Evolutionary conservation across 2,888 invertebrate genomes (phyloP).

Genomic region (Phyllotreta striolata): DNA sequence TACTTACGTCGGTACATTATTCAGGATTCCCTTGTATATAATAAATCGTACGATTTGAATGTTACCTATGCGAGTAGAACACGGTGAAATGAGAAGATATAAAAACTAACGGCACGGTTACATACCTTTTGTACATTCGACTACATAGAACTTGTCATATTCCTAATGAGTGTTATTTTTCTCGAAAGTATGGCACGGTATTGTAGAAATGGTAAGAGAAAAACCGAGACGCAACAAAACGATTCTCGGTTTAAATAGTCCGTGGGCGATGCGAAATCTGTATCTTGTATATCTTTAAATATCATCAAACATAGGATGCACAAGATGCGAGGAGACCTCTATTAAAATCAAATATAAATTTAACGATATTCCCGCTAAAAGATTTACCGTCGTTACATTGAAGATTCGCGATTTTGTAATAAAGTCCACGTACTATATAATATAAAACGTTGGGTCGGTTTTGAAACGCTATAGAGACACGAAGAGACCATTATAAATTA

Average conservation of each 20-base stretch:
- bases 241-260: conserved; percentile 3
- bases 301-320: too few species aligned
- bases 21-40: too few species aligned
- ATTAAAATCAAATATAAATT: too few species aligned
- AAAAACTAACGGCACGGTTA: conserved; percentile 18
- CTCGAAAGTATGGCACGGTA: conserved; percentile 26
- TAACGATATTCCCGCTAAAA: too few species aligned
- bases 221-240: conserved; percentile 23
- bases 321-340: too few species aligned
- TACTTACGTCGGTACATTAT: too few species aligned
- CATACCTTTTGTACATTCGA: conserved; percentile 13
- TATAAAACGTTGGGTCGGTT: conserved; percentile 17
- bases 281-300: too few species aligned
- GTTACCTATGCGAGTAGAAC: too few species aligned
- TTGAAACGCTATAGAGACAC: conserved; percentile 33
- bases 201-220: conserved; percentile 22
- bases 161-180: conserved; percentile 31
- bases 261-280: too few species aligned
- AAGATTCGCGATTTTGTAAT: neutral
- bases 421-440: conserved; percentile 9
- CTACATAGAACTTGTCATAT: conserved; percentile 27
- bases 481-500: conserved; percentile 40
- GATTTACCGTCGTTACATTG: neutral
- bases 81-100: neutral
- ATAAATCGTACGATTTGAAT: too few species aligned